Evolutionary conservation across 2,113 vertebrate species (phyloP), one percentile per base, ranked within the genome.

Genomic region (Speoplatyrhinus poulsoni): DNA sequence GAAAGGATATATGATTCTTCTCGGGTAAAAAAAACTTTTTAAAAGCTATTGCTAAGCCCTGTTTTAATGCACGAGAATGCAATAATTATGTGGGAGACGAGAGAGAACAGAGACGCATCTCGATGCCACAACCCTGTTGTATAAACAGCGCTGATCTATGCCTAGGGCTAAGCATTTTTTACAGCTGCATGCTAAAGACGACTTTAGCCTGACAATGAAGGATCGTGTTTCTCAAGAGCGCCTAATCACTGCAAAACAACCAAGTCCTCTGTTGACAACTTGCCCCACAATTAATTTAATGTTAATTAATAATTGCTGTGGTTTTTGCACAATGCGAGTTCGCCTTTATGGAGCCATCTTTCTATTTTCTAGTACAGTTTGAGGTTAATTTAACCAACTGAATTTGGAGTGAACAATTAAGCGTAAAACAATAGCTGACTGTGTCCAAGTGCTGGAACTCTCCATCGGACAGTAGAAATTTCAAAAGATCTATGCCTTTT

Each of bases 241-340:
- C 52, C 79, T 82, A 81, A 86, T 79, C 70, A 81, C 75, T 73
- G 52, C 53, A 78, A 72, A 77, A 70, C 67, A 80, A 72, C 57
- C 41, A n/a, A 75, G 62, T 61, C 77, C 46, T 73, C 68, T 72
- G 68, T 75, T 84, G 83, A 80, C 60, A 67, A 78, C 77, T 84
- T 73, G 63, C 74, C 84, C 73, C 64, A 47, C 69, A 49, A 76
- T 77, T 85, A 69, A 80, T 79, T 76, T 84, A 71, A 67, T 82
- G 64, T 72, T 78, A 86, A 81, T 88, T 82, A 91, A 88, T 80
- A 75, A 81, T 56, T 63, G 49, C 73, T 86, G 84, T 33, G 76
- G 84, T 87, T 85, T 65, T 47, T 64, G 67, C 47, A 80, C 67
- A 85, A 79, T 67, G 47, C 69, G 72, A 73, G 59, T 74, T 60